Conservation (phyloP, 1,140 invertebrate species). For the Schmidtea mediterranea region DNA sequence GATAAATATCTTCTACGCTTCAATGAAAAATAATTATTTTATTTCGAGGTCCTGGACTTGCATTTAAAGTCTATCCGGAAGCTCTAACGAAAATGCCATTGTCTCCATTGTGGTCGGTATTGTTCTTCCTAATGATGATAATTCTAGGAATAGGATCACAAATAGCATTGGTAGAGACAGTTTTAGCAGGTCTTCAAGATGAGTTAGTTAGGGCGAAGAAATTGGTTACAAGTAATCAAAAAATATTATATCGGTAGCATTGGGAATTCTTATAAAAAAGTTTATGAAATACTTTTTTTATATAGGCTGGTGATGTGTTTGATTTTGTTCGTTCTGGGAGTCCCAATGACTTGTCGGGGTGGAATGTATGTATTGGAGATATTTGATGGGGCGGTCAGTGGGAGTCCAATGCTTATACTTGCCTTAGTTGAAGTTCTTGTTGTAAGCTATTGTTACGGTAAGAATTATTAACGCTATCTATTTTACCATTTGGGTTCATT, state of each 20-base stretch:
- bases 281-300: neutral
- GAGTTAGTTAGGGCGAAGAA: neutral
- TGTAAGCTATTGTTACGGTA: slow-evolving; percentile 19
- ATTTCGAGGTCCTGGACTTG: slow-evolving; percentile 16
- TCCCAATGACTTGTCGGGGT: neutral
- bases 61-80: slow-evolving; percentile 16
- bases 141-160: slow-evolving; percentile 4
- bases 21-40: slow-evolving; percentile 1
- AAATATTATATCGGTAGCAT: neutral
- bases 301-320: neutral
- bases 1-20: slow-evolving; percentile 7
- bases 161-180: neutral
- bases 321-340: neutral
- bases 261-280: neutral
- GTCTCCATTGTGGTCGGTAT: slow-evolving; percentile 1
- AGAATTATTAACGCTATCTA: too few relatives aligned
- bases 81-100: slow-evolving; percentile 9
- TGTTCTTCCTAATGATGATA: slow-evolving; percentile 7
- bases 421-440: slow-evolving; percentile 30
- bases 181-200: neutral
- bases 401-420: slow-evolving; percentile 47
- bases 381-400: slow-evolving; percentile 32
- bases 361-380: slow-evolving; percentile 2
- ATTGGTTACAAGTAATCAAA: neutral
- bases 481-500: too few relatives aligned